Evolutionary conservation across 2,888 invertebrate species (phyloP), one percentile per base, ranked within the genome.

Genomic region (Acleris literana): DNA sequence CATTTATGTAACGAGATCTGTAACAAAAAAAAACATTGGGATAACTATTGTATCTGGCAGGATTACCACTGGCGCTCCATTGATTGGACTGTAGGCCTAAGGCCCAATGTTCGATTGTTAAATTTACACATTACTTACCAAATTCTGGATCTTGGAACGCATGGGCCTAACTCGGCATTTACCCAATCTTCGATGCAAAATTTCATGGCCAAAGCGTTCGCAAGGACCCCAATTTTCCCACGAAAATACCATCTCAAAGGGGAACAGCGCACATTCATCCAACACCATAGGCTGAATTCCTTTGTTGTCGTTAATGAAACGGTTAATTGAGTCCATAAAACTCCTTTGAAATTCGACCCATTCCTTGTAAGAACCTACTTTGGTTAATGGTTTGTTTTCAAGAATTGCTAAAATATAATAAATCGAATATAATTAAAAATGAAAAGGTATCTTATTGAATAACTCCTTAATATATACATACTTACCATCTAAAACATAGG

Each of bases 171-270:
- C 74, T 70, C 93, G 84, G 75, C 94, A 95, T 52, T 81, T 85
- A 16, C 93, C 94, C 61, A 77, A 80, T 69, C 70, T 90, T 88
- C 53, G 84, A 46, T 93, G 93, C 53, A 83, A 75, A 25, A 80
- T 80, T 9, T 85, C 80, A 55, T 83, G 73, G 11, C 85, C 82
- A 70, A 93, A 93, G 20, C 87, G 80, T 72, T 93, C 87, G 74
- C 94, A 94, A n/a, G 83, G 76, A 4, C 93, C 80, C 93, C 94
- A 94, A 3, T 84, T 74, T 62, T 86, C 87, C 94, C 94, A 94
- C 72, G 91, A 86, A 3, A 93, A 93, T 22, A 87, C 74, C 43
- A 94, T 69, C 77, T 93, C 91, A 62, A 94, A 80, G 59, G 76
- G 79, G 48, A 93, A 71, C 63, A 87, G 87, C 59, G 84, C 75